Percentiles rank a stretch among this genome's conserved stretches.
These are phyloP conservation scores for Gavialis gangeticus DNA, from an alignment of 2,113 vertebrate genomes.

Conservation along the genomic window DNA sequence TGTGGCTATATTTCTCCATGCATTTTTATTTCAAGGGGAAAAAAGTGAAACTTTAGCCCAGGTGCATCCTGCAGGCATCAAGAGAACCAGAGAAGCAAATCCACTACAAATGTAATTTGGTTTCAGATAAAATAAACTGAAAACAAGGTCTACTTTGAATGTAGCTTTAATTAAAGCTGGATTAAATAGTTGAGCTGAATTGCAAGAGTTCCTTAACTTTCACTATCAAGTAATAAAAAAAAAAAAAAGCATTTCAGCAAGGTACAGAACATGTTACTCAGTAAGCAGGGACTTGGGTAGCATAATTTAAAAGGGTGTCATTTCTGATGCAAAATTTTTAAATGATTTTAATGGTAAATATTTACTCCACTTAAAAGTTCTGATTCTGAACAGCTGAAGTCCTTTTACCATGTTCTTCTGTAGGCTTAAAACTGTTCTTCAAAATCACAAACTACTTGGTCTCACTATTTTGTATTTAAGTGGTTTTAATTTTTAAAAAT, in stretches of 20 bases:
- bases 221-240: too few relatives aligned
- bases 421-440: constrained; percentile 18
- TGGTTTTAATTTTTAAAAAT: constrained; percentile 23
- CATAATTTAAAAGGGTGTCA: background rate
- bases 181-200: background rate
- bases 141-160: background rate
- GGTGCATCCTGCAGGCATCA: background rate
- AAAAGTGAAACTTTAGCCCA: too few relatives aligned
- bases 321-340: background rate
- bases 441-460: background rate
- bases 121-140: background rate
- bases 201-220: background rate
- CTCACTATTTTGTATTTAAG: constrained; percentile 53
- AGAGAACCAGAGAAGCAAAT: background rate
- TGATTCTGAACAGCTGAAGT: too few relatives aligned
- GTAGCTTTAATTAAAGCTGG: fast-evolving
- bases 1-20: background rate
- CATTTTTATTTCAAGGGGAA: background rate
- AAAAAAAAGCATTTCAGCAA: background rate
- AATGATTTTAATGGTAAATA: background rate
- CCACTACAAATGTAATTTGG: background rate
- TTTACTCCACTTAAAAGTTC: background rate
- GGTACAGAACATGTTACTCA: background rate
- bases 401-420: background rate
- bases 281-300: background rate